Base-by-base conservation (phyloP, 2,113 vertebrate genomes). In the Hydropotes inermis region DNA sequence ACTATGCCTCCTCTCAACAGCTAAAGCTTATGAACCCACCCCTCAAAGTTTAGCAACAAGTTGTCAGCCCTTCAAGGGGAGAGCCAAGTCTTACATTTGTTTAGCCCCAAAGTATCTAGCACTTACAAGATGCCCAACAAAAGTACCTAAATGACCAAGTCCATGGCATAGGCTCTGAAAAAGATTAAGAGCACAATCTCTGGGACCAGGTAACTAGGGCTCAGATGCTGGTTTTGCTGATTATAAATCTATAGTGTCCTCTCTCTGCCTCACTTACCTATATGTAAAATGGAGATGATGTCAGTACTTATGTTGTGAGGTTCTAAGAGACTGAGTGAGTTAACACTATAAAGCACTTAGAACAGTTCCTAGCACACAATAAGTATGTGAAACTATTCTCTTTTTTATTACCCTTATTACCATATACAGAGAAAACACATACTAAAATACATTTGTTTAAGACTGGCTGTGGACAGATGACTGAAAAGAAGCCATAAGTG, bases 341-440 rank as follows among this genome's bases (percentile, higher is more conserved):
- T 79, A 81, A 89, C 78, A 81, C 5, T 55, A 11, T 47, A 76
- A 93, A 94, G 54, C 54, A 76, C 70, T n/a, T 76, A n/a, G 47
- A 86, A 89, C 5, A 43, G 36, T 85, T 87, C 50, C 58, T 76
- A 11, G 33, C 9, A 61, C n/a, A 67, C 16, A 85, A 23, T 85
- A 78, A 88, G 67, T 89, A 23, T 25, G 43, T 54, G 70, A 74
- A 82, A 84, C 45, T 95, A 23, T 60, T 61, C 76, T 83, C 43
- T 83, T 76, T 91, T 93, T 70, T 89, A 81, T 94, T 96, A 76
- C 28, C 92, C 47, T 55, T 54, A 81, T 96, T 78, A 76, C 45
- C 43, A 58, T 83, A 93, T 70, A 17, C 21, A 86, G 15, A 86
- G 25, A 95, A 92, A 89, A 61, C 54, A 60, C 64, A 60, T 91